These are phyloP conservation scores for Meandrina meandrites DNA, from an alignment of 92 coral and sea anemone genomes.

Conservation along the genomic window DNA sequence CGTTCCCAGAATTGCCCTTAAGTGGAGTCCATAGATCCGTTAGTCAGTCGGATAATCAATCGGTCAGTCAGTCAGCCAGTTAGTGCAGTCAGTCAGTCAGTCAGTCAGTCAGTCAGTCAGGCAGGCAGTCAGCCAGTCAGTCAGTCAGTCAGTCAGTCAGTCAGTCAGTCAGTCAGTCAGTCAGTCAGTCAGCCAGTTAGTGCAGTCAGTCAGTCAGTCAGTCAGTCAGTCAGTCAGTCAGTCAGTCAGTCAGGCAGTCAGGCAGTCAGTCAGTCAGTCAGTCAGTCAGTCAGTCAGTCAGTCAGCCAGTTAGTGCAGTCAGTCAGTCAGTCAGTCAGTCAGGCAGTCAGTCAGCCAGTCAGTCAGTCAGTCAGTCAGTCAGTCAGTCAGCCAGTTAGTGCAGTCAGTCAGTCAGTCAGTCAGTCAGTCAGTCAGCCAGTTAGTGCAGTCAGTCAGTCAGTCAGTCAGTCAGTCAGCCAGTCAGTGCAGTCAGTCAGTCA, in stretches of 20 bases:
- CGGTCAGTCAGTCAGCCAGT: no score
- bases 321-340: neutral
- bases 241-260: neutral
- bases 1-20: no score
- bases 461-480: neutral
- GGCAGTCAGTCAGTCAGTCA: neutral
- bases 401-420: no score
- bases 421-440: neutral
- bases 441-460: neutral
- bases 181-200: neutral
- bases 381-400: neutral
- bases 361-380: neutral
- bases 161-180: neutral
- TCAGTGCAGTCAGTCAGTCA: neutral
- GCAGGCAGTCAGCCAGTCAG: neutral
- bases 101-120: neutral
- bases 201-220: neutral
- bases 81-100: neutral
- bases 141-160: neutral
- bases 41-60: no score
- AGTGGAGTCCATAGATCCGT: no score
- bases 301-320: neutral
- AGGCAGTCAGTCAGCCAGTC: neutral
- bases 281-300: neutral
- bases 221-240: neutral